phyloP scores from a whole-genome alignment of 2,888 invertebrate genomes.

The Trachelus stipa region DNA sequence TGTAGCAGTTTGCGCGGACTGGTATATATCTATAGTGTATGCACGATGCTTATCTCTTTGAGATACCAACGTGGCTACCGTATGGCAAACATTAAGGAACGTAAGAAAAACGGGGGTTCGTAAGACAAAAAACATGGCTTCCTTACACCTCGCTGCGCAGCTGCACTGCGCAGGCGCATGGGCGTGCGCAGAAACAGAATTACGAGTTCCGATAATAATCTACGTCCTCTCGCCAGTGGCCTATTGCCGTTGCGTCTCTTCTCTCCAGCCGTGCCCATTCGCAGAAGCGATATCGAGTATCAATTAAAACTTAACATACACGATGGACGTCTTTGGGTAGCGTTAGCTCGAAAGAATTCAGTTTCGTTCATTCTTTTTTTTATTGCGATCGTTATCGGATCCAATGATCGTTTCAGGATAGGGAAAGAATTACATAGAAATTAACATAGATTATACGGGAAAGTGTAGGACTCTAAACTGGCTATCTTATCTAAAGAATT shows the following conservation, averaged over 20 bases:
- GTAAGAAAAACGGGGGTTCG: not conserved
- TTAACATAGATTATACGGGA: not conserved
- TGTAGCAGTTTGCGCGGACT: not conserved
- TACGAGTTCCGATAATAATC: conserved; percentile 17
- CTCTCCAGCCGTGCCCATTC: conserved; percentile 26
- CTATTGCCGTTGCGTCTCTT: not conserved
- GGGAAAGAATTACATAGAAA: not conserved
- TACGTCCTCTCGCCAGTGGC: not conserved
- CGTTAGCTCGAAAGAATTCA: not conserved
- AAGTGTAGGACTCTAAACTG: not conserved
- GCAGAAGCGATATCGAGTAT: conserved; percentile 45
- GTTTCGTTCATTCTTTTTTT: not conserved
- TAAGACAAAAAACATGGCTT: not conserved
- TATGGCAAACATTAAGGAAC: not conserved
- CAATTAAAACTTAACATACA: conserved; percentile 30
- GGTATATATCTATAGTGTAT: not conserved
- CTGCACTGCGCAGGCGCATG: not conserved
- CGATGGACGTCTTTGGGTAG: not conserved
- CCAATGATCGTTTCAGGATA: not conserved
- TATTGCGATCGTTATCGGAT: not conserved
- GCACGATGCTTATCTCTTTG: not conserved
- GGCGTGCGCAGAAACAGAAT: conserved; percentile 7
- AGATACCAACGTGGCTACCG: not conserved
- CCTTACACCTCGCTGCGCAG: not conserved
- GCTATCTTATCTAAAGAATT: conserved; percentile 47